Evolutionary conservation across 2,888 invertebrate species (phyloP).

Genomic region (Mimumesa dahlbomi): DNA sequence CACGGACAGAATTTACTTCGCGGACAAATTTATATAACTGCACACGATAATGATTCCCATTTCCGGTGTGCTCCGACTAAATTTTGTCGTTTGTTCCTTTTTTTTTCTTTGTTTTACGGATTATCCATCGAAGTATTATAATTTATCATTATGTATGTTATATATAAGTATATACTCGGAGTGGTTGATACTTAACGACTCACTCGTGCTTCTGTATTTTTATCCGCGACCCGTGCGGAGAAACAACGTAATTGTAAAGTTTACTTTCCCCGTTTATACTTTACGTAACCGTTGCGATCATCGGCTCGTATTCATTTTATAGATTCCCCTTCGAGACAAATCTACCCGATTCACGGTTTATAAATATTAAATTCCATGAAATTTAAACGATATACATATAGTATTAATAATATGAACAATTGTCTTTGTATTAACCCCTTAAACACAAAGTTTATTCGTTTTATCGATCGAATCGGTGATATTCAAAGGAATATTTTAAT

Average conservation of each 20-base stretch:
- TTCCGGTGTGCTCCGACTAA: slow-evolving; percentile 38
- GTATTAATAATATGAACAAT: too few relatives aligned
- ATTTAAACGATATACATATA: too few relatives aligned
- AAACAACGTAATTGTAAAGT: slow-evolving; percentile 13
- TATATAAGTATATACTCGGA: not conserved
- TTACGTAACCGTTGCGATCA: slow-evolving; percentile 11
- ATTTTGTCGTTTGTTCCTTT: slow-evolving; percentile 12
- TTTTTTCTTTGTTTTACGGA: not conserved
- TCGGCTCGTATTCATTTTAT: too few relatives aligned
- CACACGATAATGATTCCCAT: slow-evolving; percentile 28
- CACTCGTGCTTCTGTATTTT: not conserved
- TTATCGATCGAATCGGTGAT: too few relatives aligned
- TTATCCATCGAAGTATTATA: not conserved
- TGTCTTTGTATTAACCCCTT: too few relatives aligned
- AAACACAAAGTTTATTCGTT: too few relatives aligned
- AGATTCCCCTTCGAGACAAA: too few relatives aligned
- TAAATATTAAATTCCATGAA: too few relatives aligned
- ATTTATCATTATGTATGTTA: too few relatives aligned
- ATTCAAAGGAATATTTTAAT: too few relatives aligned
- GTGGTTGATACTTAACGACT: not conserved
- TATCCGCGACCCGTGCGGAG: not conserved
- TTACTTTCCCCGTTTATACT: slow-evolving; percentile 13
- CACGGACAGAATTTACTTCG: slow-evolving; percentile 20
- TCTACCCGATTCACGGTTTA: too few relatives aligned
- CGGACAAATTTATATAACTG: slow-evolving; percentile 50